Conservation (phyloP, 2,888 invertebrate species). For the Drosophila hamatofila region DNA sequence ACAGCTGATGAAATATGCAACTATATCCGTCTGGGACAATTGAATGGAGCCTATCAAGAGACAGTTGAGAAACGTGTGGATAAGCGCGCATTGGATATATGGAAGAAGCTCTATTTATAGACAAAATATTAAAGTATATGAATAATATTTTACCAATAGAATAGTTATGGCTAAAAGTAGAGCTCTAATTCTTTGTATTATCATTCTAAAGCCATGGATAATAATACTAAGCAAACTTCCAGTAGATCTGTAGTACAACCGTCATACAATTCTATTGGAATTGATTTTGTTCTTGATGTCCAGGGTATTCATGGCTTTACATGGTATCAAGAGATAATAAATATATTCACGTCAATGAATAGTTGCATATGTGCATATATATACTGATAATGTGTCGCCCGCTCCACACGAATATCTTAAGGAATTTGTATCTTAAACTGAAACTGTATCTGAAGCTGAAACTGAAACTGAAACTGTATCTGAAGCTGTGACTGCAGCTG, state of each 20-base stretch:
- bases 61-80: slow-evolving; percentile 40
- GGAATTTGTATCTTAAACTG: slow-evolving; percentile 4
- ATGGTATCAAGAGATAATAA: background rate
- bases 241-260: too few species aligned
- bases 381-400: slow-evolving; percentile 17
- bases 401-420: slow-evolving; percentile 7
- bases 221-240: too few species aligned
- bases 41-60: slow-evolving; percentile 43
- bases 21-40: slow-evolving; percentile 72
- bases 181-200: too few species aligned
- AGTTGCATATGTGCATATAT: background rate
- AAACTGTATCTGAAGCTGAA: slow-evolving; percentile 7
- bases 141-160: background rate
- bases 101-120: slow-evolving; percentile 51
- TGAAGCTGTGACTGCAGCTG: slow-evolving; percentile 12
- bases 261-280: too few species aligned
- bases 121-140: too few species aligned
- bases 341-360: slow-evolving; percentile 14
- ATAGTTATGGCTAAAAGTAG: background rate
- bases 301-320: background rate
- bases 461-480: slow-evolving; percentile 6
- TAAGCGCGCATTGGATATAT: slow-evolving; percentile 41
- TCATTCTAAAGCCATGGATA: too few species aligned
- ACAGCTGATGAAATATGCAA: slow-evolving; percentile 67
- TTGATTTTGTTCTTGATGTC: background rate